Base-by-base conservation (phyloP, 2,113 vertebrate species). In the Bombycilla garrulus region DNA sequence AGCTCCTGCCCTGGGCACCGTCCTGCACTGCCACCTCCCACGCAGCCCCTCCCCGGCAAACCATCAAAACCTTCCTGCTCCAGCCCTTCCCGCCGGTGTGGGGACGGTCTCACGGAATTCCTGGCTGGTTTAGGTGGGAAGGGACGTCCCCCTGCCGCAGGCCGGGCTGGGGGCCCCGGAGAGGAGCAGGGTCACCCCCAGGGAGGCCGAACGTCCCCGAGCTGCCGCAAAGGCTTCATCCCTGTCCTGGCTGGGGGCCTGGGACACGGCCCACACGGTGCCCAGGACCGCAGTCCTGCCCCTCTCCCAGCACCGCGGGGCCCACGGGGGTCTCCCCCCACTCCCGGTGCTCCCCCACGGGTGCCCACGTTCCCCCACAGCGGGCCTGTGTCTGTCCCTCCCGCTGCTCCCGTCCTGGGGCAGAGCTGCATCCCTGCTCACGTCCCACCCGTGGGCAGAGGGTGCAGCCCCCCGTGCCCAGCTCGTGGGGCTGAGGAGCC, bases 401-500 rank as follows among this genome's bases (percentile, higher is more conserved):
- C 45, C 28, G 2, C 48, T 13, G 40, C 40, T n/a, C 40, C 65
- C 5, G 2, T 25, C 56, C 67, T 16, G 36, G 61, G 38, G 19
- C 8, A 13, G 38, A 4, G 3, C 19, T 51, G 12, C 15, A 45
- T 9, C 53, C 69, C 54, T 29, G 28, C n/a, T 22, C 15, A 1
- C 1, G 2, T 7, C 38, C 31, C 12, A 2, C 5, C 23, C 3
- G 15, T 1, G 40, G 40, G 1, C 25, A 4, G 11, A 2, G 81
- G 35, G 28, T 12, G 60, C 35, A 40, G 58, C 14, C 12, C 20
- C 38, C 23, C 51, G 33, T 29, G 22, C 44, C 44, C 24, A 7
- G 31, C n/a, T 51, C 7, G 2, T 3, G 14, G 4, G 53, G 5
- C 42, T 6, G 15, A 31, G 29, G 19, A 15, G 33, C 36, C 4